Evolutionary conservation across 2,113 vertebrate species (phyloP).

Genomic region (Dermatemys mawii): DNA sequence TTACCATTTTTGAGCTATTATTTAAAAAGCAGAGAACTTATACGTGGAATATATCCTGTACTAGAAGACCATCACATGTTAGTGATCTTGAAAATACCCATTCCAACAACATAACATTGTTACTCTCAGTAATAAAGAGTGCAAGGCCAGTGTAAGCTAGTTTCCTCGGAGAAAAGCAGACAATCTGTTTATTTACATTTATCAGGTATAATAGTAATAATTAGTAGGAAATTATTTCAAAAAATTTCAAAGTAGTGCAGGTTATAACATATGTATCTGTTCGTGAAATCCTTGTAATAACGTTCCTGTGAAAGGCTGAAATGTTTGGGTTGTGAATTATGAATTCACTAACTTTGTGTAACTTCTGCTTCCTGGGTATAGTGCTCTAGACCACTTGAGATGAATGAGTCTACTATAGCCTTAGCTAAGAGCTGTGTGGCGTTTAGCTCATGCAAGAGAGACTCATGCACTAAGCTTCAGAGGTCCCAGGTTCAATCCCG

Average conservation of each 20-base stretch:
- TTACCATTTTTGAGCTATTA: not conserved
- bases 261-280: not conserved
- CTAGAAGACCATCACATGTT: not conserved
- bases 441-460: too few species aligned
- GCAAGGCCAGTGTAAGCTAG: not conserved
- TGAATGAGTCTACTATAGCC: too few species aligned
- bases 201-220: not conserved
- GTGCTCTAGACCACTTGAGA: too few species aligned
- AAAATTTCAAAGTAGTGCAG: not conserved
- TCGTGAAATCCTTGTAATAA: slow-evolving; percentile 13
- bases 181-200: not conserved
- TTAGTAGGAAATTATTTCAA: not conserved
- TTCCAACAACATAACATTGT: not conserved
- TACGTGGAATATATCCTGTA: not conserved
- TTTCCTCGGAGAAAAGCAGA: not conserved
- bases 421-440: too few species aligned
- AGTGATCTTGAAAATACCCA: not conserved
- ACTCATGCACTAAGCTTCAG: not conserved
- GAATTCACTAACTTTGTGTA: not conserved
- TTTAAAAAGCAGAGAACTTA: not conserved
- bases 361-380: too few species aligned
- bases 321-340: not conserved
- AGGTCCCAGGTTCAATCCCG: too few species aligned
- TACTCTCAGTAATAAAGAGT: not conserved
- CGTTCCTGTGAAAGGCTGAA: slow-evolving; percentile 1